These are phyloP conservation scores for Schizotus pectinicornis DNA, from an alignment of 2,888 invertebrate genomes.

Conservation along the genomic window DNA sequence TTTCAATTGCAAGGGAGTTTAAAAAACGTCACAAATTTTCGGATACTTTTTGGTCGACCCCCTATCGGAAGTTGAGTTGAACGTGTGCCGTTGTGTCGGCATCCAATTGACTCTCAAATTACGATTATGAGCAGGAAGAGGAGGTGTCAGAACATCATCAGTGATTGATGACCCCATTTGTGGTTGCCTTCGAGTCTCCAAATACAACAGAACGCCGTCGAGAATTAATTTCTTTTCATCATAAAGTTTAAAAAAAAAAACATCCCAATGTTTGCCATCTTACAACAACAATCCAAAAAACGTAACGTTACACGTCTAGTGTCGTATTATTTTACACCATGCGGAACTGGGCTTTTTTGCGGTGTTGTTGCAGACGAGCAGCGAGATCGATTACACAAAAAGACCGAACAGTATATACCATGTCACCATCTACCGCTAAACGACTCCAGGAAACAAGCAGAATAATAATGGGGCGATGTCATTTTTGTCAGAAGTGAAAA, in stretches of 20 bases:
- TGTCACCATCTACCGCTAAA: conserved; percentile 25
- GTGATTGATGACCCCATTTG: conserved; percentile 16
- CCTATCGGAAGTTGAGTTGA: not conserved
- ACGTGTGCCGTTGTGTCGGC: conserved; percentile 17
- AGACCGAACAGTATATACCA: conserved; percentile 41
- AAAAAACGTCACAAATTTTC: too few species aligned
- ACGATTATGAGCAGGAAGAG: conserved; percentile 25
- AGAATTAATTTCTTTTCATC: not conserved
- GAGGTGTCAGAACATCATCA: conserved; percentile 18
- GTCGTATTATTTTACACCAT: conserved; percentile 29
- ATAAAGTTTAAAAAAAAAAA: too few species aligned
- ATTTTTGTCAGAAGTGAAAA: not conserved
- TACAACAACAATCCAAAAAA: not conserved
- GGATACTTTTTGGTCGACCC: too few species aligned
- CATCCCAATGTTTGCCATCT: conserved; percentile 1
- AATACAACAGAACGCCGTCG: not conserved
- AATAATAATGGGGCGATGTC: conserved; percentile 1
- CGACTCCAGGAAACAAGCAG: conserved; percentile 21
- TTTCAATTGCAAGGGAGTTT: too few species aligned
- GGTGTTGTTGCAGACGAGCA: conserved; percentile 43
- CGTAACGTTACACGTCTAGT: conserved; percentile 18
- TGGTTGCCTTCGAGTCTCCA: not conserved
- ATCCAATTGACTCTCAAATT: conserved; percentile 9
- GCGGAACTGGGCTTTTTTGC: conserved; percentile 47
- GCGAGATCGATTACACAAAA: conserved; percentile 48